Evolutionary conservation across 2,797 vertebrate genomes (phyloP), one percentile per base, ranked within the genome.

Genomic region (Alosa sapidissima): DNA sequence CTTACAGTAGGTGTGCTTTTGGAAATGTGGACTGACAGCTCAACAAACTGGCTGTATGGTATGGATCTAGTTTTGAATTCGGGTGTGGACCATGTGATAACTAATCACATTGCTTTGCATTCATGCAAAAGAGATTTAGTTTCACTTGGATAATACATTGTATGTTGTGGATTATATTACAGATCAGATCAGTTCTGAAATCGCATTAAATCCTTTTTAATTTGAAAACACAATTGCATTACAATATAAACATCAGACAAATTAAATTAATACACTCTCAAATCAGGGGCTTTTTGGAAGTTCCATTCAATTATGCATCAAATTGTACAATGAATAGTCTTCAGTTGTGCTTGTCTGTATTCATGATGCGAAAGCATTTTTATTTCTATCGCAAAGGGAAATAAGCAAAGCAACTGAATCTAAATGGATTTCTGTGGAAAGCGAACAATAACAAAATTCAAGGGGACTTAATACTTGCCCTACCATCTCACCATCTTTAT

Each of bases 321-420:
- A 13, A 72, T 72, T 41, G 62, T 13, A n/a, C 41, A 19, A 7
- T 78, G 14, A 21, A 62, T 7, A 24, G n/a, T 8, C n/a, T 62
- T 24, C 7, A 8, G 58, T 21, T 78, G 36, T 19, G 24, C 19
- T 47, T 45, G 45, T 78, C 41, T 78, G 72, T 78, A 19, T 78
- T 78, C 16, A 47, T 78, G 41, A 78, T 41, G 13, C 24, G 5
- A 72, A 16, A 21, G 16, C 36, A 78, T 47, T 78, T 47, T 33
- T 75, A 75, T 78, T 21, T 78, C 21, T 1, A 78, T 78, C 72
- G 45, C 72, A 78, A 78, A 65, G 60, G 24, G 24, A 65, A 65
- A 47, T 47, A 9, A 78, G 41, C 41, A 41, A 78, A 78, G 6
- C 19, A 19, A 47, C 72, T 78, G 28, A 72, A 78, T 47, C 41